phyloP scores from a whole-genome alignment of 2,113 vertebrate genomes.

The Myrmecobius fasciatus region DNA sequence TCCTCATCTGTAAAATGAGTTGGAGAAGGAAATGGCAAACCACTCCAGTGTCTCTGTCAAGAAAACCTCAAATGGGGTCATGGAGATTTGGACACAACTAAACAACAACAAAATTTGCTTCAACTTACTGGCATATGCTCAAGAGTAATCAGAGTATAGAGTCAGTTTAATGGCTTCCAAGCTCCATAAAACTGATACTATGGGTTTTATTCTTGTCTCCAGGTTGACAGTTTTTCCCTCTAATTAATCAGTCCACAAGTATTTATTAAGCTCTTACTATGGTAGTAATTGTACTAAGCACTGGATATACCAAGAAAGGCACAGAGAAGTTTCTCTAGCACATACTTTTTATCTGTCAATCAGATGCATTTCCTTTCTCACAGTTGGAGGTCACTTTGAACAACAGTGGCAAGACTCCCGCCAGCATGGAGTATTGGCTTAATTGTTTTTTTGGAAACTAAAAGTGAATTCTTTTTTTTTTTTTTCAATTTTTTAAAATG shows the following conservation, averaged over 20 bases:
- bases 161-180: background rate
- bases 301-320: background rate
- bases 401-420: background rate
- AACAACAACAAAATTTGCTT: background rate
- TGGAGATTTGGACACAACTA: background rate
- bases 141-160: too few species aligned
- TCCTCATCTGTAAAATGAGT: too few species aligned
- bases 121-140: background rate
- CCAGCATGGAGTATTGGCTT: background rate
- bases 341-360: conserved; percentile 61
- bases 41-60: too few species aligned
- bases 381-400: conserved; percentile 57
- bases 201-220: conserved; percentile 37
- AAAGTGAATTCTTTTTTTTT: conserved; percentile 23
- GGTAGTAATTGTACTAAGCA: background rate
- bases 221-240: conserved; percentile 42
- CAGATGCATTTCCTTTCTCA: conserved; percentile 53
- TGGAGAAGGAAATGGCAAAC: too few species aligned
- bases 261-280: background rate
- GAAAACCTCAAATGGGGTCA: background rate
- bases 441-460: conserved; percentile 29
- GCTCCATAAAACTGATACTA: background rate
- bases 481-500: too few species aligned
- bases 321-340: conserved; percentile 56
- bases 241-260: background rate